Evolutionary conservation across 2,113 vertebrate species (phyloP).

Genomic region (Pterocles orientalis): DNA sequence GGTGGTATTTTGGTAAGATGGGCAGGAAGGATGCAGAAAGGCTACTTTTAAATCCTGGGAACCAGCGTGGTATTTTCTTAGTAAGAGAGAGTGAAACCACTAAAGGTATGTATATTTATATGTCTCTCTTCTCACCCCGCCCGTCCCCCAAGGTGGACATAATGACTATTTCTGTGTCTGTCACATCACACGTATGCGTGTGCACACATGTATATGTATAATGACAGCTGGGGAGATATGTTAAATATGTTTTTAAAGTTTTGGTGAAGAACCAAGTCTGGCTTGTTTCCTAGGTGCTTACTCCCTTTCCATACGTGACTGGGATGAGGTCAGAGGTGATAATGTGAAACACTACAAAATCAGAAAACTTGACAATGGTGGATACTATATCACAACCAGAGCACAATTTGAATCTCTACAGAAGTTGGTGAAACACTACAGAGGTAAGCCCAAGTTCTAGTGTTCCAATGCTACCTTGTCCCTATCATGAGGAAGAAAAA

Average conservation of each 20-base stretch:
- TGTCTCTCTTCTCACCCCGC: neutral
- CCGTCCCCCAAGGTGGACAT: neutral
- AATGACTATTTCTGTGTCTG: neutral
- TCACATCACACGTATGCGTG: accelerated
- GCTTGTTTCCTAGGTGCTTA: constrained; percentile 85
- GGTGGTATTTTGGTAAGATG: constrained; percentile 99
- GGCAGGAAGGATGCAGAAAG: constrained; percentile 97
- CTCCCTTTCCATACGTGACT: constrained; percentile 97
- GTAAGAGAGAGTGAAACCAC: constrained; percentile 98
- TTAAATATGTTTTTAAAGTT: neutral
- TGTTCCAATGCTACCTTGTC: neutral
- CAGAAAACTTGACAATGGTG: constrained; percentile 96
- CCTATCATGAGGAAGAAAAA: neutral
- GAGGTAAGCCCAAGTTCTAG: constrained; percentile 78
- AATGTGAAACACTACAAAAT: constrained; percentile 99
- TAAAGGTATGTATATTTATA: constrained; percentile 86
- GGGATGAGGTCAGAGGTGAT: constrained; percentile 95
- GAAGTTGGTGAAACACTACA: constrained; percentile 97
- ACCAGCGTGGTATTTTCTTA: constrained; percentile 93
- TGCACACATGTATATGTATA: neutral
- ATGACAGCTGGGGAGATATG: neutral
- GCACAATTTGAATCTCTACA: constrained; percentile 96
- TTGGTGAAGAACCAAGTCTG: neutral
- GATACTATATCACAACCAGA: constrained; percentile 97
- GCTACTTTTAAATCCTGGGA: constrained; percentile 92